These are phyloP conservation scores for Harmothoe impar DNA, from an alignment of 2,888 invertebrate genomes.

Conservation along the genomic window DNA sequence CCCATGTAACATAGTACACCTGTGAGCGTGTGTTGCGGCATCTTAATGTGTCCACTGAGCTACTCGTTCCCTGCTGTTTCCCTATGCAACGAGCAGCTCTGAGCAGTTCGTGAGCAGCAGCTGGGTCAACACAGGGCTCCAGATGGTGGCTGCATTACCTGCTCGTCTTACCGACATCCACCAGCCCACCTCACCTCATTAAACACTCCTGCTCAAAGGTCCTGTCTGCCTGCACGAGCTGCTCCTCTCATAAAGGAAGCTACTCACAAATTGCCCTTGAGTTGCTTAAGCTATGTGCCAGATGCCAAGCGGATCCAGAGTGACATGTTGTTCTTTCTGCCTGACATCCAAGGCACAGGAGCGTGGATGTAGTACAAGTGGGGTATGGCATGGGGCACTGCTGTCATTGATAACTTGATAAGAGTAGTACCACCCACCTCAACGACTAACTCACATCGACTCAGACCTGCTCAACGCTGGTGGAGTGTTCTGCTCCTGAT, in stretches of 20 bases:
- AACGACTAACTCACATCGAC: constrained; percentile 3
- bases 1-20: not conserved
- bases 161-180: constrained; percentile 26
- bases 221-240: not conserved
- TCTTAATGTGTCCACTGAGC: not conserved
- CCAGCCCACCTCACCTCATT: constrained; percentile 49
- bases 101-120: constrained; percentile 32
- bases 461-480: not conserved
- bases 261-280: not conserved
- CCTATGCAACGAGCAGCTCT: constrained; percentile 3
- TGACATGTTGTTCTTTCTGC: constrained; percentile 40
- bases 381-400: not conserved
- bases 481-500: not conserved
- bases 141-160: constrained; percentile 43
- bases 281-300: not conserved
- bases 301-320: constrained; percentile 27
- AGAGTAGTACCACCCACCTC: not conserved
- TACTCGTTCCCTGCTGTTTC: not conserved
- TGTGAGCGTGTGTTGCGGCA: not conserved
- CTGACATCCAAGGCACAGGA: constrained; percentile 9
- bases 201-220: not conserved
- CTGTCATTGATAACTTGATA: constrained; percentile 33
- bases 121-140: constrained; percentile 31
- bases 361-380: not conserved
- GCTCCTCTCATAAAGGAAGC: constrained; percentile 7